Base-by-base conservation (phyloP, 2,113 vertebrate species). In the Microcebus tavaratra region DNA sequence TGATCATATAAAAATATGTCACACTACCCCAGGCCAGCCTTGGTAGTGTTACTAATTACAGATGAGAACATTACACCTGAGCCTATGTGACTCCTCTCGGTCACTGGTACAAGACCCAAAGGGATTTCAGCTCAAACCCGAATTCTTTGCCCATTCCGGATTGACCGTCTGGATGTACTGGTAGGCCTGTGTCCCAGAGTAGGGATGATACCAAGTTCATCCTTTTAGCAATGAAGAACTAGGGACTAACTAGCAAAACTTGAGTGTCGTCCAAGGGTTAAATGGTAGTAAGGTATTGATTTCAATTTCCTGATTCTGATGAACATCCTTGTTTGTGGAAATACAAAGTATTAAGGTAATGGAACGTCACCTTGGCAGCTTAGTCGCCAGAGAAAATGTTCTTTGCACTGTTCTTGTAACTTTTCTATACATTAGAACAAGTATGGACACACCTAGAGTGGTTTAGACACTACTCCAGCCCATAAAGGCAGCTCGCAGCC, bases 161-260 rank as follows among this genome's bases (percentile, higher is more conserved):
- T 20, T 25, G 25, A 80, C 31, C 18, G 0, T 92, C 57, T 25
- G 12, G 21, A 13, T 72, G 87, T 80, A 67, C 39, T 20, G 3
- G n/a, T 15, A 42, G n/a, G 61, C 27, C 5, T 21, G 39, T 13
- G 8, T 83, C 2, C 3, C 31, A n/a, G 34, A 68, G 70, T 53
- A 6, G 10, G 34, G 18, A 25, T 31, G 27, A 14, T 20, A 23
- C 27, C 21, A 18, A 7, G 12, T 45, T 92, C 18, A 84, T 87
- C 34, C 3, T 59, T 92, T 65, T 90, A 88, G 25, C 84, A 14
- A 25, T 20, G 42, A 88, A 84, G 73, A 73, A 31, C 83, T n/a
- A 34, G 8, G 39, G 14, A 42, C 45, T 53, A 27, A 67, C 13
- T 27, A 67, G n/a, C 59, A 79, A 29, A 83, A 55, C 12, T 36